phyloP scores from a whole-genome alignment of 2,797 vertebrate genomes.

The Ctenopoma kingsleyae region DNA sequence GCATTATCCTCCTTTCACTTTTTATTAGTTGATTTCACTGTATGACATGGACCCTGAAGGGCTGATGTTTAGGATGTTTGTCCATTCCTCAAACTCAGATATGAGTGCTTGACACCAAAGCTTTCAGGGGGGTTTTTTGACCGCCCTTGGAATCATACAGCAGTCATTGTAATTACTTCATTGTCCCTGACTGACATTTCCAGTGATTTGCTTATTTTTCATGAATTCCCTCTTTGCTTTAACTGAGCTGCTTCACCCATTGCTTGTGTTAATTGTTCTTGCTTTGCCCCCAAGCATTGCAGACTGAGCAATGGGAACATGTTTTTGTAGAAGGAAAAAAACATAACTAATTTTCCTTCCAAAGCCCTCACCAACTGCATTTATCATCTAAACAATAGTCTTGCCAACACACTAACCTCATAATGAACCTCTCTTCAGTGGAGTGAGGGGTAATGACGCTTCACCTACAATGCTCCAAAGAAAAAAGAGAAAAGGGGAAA shows the following conservation, averaged over 20 bases:
- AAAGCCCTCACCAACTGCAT: slow-evolving; percentile 90
- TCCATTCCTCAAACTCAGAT: slow-evolving; percentile 69
- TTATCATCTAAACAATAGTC: slow-evolving; percentile 99
- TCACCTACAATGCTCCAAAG: slow-evolving; percentile 89
- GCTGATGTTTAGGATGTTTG: slow-evolving; percentile 65
- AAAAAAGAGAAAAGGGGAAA: slow-evolving; percentile 51
- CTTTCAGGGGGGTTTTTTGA: slow-evolving; percentile 61
- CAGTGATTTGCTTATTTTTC: slow-evolving; percentile 85
- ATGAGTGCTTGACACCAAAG: slow-evolving; percentile 62
- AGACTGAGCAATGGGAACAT: slow-evolving; percentile 84
- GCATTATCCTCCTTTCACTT: slow-evolving; percentile 77
- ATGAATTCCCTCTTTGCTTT: slow-evolving; percentile 76
- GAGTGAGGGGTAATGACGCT: slow-evolving; percentile 99
- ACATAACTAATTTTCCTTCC: slow-evolving; percentile 90
- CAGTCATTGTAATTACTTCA: slow-evolving; percentile 76
- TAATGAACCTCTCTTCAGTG: slow-evolving; percentile 97
- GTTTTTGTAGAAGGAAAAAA: slow-evolving; percentile 86
- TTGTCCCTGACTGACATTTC: slow-evolving; percentile 79
- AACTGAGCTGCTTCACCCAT: slow-evolving; percentile 72
- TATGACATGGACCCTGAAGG: slow-evolving; percentile 52
- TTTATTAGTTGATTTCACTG: slow-evolving; percentile 68
- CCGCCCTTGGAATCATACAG: slow-evolving; percentile 71
- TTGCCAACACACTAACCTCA: slow-evolving; percentile 98
- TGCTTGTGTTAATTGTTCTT: slow-evolving; percentile 81
- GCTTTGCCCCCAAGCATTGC: slow-evolving; percentile 74